Evolutionary conservation across 2,888 invertebrate species (phyloP), one percentile per base, ranked within the genome.

Genomic region (Eupithecia subumbrata): DNA sequence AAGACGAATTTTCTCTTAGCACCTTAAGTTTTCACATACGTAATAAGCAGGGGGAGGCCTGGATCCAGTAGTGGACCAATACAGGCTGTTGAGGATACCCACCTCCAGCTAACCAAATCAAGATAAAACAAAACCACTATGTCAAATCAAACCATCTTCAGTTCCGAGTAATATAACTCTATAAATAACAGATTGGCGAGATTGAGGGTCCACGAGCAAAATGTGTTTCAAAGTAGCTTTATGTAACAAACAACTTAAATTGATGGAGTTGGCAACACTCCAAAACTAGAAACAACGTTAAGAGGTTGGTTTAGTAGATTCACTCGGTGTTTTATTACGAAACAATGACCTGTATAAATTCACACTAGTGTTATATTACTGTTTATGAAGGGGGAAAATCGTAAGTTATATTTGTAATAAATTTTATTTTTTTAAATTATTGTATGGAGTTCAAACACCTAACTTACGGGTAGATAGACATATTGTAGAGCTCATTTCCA

Each of bases 211-310:
- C 63, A 66, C 63, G 60, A 60, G 60, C 25, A 60, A 14, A 74
- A 73, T 73, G 69, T 69, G 64, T 60, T 70, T 66, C 45, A 43
- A 71, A 72, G 75, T 71, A 37, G 40, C 30, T 64, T 72, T 71
- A 68, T 56, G 66, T 72, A 66, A 68, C 71, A 69, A 72, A 72
- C 76, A 74, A 72, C 71, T 76, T 69, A 52, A 60, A 45, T 69
- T 56, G 56, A 72, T 73, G 69, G 71, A 72, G 69, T 66, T 76
- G 74, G 75, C 75, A 71, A 30, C n/a, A 45, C 72, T 74, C 74
- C 74, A 77, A n/a, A n/a, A 73, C 72, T 69, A 60, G 40, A 68
- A 71, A 74, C 69, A 37, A 70, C 64, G 66, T 43, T 43, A 40
- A 66, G 69, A 72, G 64, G 69, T 69, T 22, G 67, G 69, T 7